Evolutionary conservation across 1,140 invertebrate species (phyloP).

Genomic region (Drosophila busckii): DNA sequence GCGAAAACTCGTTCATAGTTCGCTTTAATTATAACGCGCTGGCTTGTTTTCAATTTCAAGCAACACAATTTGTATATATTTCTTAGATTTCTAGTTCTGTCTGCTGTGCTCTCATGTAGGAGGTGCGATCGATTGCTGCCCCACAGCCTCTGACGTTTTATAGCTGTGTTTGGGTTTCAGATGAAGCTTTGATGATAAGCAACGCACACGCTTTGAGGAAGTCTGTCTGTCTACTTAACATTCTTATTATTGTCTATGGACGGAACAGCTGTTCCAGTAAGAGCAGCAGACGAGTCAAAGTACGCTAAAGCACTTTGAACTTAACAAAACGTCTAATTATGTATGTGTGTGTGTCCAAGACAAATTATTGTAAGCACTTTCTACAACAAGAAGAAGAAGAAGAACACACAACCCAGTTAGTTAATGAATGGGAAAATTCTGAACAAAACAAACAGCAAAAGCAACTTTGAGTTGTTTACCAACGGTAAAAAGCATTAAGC

Average conservation of each 20-base stretch:
- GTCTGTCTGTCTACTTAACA: slow-evolving; percentile 2
- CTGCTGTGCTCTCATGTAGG: slow-evolving; percentile 29
- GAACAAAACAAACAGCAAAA: slow-evolving; percentile 28
- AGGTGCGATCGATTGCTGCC: slow-evolving; percentile 23
- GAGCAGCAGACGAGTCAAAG: no score
- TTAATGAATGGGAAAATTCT: slow-evolving; percentile 45
- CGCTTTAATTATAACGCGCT: slow-evolving; percentile 41
- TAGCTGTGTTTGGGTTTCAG: slow-evolving; percentile 19
- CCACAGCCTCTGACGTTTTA: not conserved
- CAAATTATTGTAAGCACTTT: slow-evolving; percentile 46
- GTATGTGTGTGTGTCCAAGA: slow-evolving; percentile 8
- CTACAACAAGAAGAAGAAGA: slow-evolving; percentile 25
- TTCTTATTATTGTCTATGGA: no score
- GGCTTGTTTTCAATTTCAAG: slow-evolving; percentile 8
- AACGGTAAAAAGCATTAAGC: slow-evolving; percentile 4
- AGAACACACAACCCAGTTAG: slow-evolving; percentile 43
- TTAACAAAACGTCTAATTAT: slow-evolving; percentile 23
- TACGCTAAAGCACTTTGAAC: slow-evolving; percentile 70
- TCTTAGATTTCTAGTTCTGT: slow-evolving; percentile 21
- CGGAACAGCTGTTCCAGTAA: no score
- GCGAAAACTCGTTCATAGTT: slow-evolving; percentile 56
- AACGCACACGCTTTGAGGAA: slow-evolving; percentile 19
- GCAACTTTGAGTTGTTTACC: no score
- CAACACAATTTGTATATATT: slow-evolving; percentile 4
- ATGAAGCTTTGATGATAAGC: slow-evolving; percentile 35